Conservation (phyloP, 2,113 vertebrate species). For the Mobula birostris region DNA sequence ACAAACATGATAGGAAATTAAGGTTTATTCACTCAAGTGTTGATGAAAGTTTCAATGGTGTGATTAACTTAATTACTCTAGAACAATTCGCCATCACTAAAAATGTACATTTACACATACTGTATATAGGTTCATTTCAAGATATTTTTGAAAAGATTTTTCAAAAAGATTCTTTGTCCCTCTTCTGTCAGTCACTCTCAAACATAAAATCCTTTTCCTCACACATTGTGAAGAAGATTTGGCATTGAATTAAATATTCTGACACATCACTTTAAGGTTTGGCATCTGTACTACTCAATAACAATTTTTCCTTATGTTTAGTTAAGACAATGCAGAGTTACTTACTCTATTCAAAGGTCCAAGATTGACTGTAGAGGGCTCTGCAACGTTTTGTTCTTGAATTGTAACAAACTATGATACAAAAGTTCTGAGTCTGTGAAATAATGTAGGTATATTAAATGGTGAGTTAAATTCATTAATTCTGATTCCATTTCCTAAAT, state of each 20-base stretch:
- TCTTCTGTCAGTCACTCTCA: background rate
- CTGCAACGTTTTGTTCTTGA: background rate
- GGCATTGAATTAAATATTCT: background rate
- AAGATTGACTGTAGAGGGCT: background rate
- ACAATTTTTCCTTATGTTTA: background rate
- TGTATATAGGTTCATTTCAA: no score
- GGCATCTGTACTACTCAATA: background rate
- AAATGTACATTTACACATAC: no score
- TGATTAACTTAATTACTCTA: no score
- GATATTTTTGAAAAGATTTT: no score
- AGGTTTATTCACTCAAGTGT: no score
- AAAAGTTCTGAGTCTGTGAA: background rate
- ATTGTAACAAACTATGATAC: background rate
- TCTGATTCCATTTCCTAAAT: background rate
- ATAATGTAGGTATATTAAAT: background rate
- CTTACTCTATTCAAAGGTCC: background rate
- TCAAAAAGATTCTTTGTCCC: background rate
- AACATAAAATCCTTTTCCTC: background rate
- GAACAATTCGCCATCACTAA: no score
- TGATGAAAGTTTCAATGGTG: no score
- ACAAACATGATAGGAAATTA: no score
- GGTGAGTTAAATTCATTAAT: background rate
- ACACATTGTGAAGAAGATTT: background rate
- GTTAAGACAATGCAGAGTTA: background rate
- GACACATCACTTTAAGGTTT: background rate